phyloP scores from a whole-genome alignment of 2,888 invertebrate genomes.

The Drosophila melanosoma region DNA sequence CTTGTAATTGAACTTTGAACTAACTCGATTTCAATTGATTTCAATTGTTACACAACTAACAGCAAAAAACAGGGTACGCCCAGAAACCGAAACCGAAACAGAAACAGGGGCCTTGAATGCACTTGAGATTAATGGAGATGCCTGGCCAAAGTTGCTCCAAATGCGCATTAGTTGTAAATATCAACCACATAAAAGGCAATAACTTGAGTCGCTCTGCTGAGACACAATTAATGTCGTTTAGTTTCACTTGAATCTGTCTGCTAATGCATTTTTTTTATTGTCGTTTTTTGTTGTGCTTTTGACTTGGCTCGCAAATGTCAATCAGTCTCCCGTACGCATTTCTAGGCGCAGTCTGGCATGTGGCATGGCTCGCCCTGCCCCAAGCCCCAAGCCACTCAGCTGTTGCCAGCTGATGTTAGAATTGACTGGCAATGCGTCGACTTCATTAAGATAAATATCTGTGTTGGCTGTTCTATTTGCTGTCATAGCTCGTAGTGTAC shows the following conservation, averaged over 20 bases:
- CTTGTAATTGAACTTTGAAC: constrained; percentile 68
- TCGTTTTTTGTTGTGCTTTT: constrained; percentile 26
- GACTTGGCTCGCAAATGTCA: constrained; percentile 68
- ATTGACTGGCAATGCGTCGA: constrained; percentile 57
- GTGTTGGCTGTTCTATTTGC: constrained; percentile 63
- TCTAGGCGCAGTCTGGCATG: constrained; percentile 65
- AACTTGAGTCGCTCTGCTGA: constrained; percentile 43
- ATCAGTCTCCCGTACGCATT: constrained; percentile 66
- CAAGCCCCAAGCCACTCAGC: constrained; percentile 22
- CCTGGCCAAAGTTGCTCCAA: constrained; percentile 26
- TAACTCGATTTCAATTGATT: constrained; percentile 48
- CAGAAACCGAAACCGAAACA: constrained; percentile 3
- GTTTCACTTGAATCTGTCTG: constrained; percentile 53
- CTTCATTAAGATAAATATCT: constrained; percentile 66
- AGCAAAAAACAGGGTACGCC: constrained; percentile 33
- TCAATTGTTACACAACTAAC: constrained; percentile 57
- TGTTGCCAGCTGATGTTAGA: constrained; percentile 42
- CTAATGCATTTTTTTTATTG: constrained; percentile 34
- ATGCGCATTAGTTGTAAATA: constrained; percentile 28
- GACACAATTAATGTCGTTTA: constrained; percentile 73
- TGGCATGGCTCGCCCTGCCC: constrained; percentile 51
- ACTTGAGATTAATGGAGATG: constrained; percentile 52
- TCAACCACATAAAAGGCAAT: constrained; percentile 37
- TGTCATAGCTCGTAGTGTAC: constrained; percentile 44
- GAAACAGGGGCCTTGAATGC: constrained; percentile 55